These are phyloP conservation scores for Coelopa pilipes DNA, from an alignment of 2,888 invertebrate species.

Conservation along the genomic window DNA sequence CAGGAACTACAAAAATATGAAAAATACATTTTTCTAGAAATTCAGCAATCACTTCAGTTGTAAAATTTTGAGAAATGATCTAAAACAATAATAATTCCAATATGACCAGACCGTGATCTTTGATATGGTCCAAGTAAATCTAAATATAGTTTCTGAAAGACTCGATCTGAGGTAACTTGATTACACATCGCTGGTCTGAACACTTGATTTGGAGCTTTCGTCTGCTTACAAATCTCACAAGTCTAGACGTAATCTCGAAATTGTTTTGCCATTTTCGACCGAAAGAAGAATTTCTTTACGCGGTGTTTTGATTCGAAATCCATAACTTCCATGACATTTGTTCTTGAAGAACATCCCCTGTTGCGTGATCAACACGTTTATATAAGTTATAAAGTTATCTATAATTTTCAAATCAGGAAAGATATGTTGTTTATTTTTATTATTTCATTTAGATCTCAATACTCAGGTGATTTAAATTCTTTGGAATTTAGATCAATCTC, in stretches of 20 bases:
- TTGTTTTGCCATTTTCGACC: slow-evolving; percentile 5
- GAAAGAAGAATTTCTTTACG: neutral
- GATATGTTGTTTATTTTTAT: slow-evolving; percentile 1
- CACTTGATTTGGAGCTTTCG: slow-evolving; percentile 21
- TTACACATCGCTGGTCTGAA: slow-evolving; percentile 20
- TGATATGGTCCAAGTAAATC: slow-evolving; percentile 26
- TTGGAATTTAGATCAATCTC: slow-evolving; percentile 10
- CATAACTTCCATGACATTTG: slow-evolving; percentile 38
- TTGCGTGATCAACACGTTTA: slow-evolving; percentile 8
- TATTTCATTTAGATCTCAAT: slow-evolving; percentile 23
- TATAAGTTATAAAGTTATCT: slow-evolving; percentile 29
- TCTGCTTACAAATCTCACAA: slow-evolving; percentile 14
- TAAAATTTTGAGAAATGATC: slow-evolving; percentile 30
- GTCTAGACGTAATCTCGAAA: slow-evolving; percentile 2
- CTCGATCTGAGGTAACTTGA: neutral
- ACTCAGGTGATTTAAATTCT: slow-evolving; percentile 28
- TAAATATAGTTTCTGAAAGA: slow-evolving; percentile 19
- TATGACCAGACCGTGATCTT: slow-evolving; percentile 17
- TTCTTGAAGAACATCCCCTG: slow-evolving; percentile 1
- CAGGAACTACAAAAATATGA: too few relatives aligned
- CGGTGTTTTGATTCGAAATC: slow-evolving; percentile 17
- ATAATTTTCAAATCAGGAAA: slow-evolving; percentile 20
- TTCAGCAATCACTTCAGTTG: neutral
- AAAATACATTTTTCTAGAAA: slow-evolving; percentile 9
- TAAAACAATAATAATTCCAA: slow-evolving; percentile 28